Base-by-base conservation (phyloP, 2,113 vertebrate genomes). In the Pipa parva region DNA sequence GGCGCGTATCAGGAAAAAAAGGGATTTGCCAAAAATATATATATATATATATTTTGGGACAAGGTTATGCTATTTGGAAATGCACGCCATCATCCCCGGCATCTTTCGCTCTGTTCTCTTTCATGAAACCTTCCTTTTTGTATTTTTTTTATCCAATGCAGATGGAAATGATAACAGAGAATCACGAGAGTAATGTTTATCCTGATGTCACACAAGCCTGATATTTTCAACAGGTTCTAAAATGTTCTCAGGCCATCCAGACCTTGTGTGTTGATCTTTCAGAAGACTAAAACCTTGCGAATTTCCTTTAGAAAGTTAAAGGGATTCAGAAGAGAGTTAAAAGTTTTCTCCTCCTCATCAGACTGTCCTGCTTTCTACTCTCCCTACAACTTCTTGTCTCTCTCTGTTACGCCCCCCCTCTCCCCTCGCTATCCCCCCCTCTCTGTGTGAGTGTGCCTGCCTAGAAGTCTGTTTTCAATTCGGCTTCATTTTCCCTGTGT, bases 381-480 rank as follows among this genome's bases (percentile, higher is more conserved):
- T 21, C 28, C 48, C 26, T 42, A 48, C 52, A 48, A 20, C 51
- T 60, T 22, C 52, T 39, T 68, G 27, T 51, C 20, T 59, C 55
- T 31, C 1, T 9, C 48, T 52, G 65, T 24, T 4, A 21, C 46
- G 27, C 66, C 49, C 48, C 56, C 54, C 57, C 39, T 57, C 57
- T 33, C 9, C 36, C 50, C 7, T 39, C 3, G n/a, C 57, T 54
- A n/a, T n/a, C n/a, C n/a, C n/a, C 73, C 71, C 71, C 17, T 24
- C 71, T 77, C 75, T 17, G 26, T 59, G 39, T 57, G 24, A 50
- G 51, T 12, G 51, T 71, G 64, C 31, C 66, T 50, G 33, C 31
- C 66, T 50, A 28, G 46, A 73, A 49, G 70, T 77, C 78, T 76
- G 78, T 79, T 84, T 85, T 75, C 73, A 69, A 74, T 78, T 74